Percentiles rank a stretch among this genome's conserved stretches.
These are phyloP conservation scores for Argyresthia goedartella DNA, from an alignment of 2,888 invertebrate species.

Conservation along the genomic window DNA sequence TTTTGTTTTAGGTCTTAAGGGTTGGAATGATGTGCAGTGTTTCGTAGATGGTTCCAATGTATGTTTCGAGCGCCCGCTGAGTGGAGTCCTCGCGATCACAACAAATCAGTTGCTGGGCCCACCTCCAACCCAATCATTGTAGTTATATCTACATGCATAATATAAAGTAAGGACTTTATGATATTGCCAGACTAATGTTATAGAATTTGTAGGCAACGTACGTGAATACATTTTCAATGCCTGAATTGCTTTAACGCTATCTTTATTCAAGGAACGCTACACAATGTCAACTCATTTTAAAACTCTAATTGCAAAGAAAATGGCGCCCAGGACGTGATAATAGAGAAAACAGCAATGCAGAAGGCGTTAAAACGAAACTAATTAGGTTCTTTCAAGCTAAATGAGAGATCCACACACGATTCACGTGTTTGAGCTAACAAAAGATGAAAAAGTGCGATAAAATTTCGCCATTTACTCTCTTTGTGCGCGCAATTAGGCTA, in stretches of 20 bases:
- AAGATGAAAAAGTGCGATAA: constrained; percentile 59
- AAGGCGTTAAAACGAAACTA: no score
- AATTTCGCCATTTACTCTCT: constrained; percentile 60
- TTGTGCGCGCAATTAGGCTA: constrained; percentile 62
- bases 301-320: no score
- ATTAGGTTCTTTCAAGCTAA: neutral
- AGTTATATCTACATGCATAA: neutral
- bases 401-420: neutral
- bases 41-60: constrained; percentile 40
- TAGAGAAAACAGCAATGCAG: no score
- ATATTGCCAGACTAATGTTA: constrained; percentile 1
- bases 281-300: no score
- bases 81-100: constrained; percentile 63
- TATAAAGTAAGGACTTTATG: neutral
- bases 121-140: constrained; percentile 31
- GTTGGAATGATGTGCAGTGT: constrained; percentile 24
- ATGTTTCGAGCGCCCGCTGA: constrained; percentile 63
- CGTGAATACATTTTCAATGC: neutral
- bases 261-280: neutral
- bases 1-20: constrained; percentile 26
- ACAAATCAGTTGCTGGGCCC: constrained; percentile 65
- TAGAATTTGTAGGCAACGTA: neutral
- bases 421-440: constrained; percentile 23
- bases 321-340: no score
- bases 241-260: neutral